Conservation (phyloP, 2,797 vertebrate genomes). For the Hephaestus fuliginosus region DNA sequence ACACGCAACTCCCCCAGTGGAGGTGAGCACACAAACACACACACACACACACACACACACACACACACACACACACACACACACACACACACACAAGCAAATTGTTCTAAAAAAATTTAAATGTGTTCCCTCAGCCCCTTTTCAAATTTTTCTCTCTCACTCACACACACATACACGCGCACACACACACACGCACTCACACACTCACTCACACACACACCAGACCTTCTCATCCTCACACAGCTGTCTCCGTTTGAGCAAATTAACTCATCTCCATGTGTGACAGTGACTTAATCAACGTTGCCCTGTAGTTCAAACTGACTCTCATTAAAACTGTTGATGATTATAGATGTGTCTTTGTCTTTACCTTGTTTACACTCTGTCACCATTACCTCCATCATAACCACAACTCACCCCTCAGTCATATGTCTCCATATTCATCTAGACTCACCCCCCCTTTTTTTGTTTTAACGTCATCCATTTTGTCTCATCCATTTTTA, state of each 20-base stretch:
- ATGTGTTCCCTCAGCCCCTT: slow-evolving; percentile 47
- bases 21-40: slow-evolving; percentile 87
- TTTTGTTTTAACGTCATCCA: slow-evolving; percentile 78
- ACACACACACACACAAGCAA: slow-evolving; percentile 12
- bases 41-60: slow-evolving; percentile 20
- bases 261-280: slow-evolving; percentile 72
- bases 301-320: slow-evolving; percentile 68
- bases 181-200: not conserved
- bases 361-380: slow-evolving; percentile 81
- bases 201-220: slow-evolving; percentile 28
- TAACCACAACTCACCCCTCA: slow-evolving; percentile 62
- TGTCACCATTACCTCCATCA: slow-evolving; percentile 64
- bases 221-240: slow-evolving; percentile 47
- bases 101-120: slow-evolving; percentile 48
- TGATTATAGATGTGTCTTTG: slow-evolving; percentile 76
- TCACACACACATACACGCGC: not conserved
- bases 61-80: slow-evolving; percentile 14
- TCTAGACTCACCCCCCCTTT: slow-evolving; percentile 30
- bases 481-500: slow-evolving; percentile 80
- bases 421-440: slow-evolving; percentile 75
- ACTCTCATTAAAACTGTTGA: slow-evolving; percentile 75
- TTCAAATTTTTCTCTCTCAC: slow-evolving; percentile 45
- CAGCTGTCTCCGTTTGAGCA: slow-evolving; percentile 61
- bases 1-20: slow-evolving; percentile 95
- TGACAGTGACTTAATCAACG: slow-evolving; percentile 75